Base-by-base conservation (phyloP, 2,888 invertebrate species). In the Ecliptopera silaceata region DNA sequence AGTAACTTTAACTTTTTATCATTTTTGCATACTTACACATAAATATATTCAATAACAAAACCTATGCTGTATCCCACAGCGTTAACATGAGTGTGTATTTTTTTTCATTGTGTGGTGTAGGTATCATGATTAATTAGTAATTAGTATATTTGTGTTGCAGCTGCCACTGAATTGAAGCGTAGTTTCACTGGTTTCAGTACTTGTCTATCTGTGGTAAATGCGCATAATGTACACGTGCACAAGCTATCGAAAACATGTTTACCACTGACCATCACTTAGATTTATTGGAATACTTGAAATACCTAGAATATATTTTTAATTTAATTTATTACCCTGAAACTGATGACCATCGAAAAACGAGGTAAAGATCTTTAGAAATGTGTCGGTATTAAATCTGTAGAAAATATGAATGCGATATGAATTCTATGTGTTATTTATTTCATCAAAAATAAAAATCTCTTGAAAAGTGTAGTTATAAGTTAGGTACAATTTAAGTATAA, bases 171-270 rank as follows among this genome's bases (percentile, higher is more conserved):
- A 36, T 34, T 47, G 46, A 53, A 47, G 53, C 58, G 58, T 22
- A 58, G 49, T 54, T 44, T 49, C 45, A 49, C 34, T 39, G 4
- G 32, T 52, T 52, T 52, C 52, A 58, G 53, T 48, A 32, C 44
- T 17, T 52, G 39, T 38, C 22, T 47, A 48, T 49, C 54, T 49
- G 45, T 31, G 32, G 39, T 41, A 43, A 36, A 41, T 59, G 59
- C 59, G 59, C 54, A 59, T 42, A 43, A 54, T 13, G 42, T 4
- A 50, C 59, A 59, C 59, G 59, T 59, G 59, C 50, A 50, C 5
- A n/a, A 49, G 36, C 38, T 36, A 54, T 54, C 45, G 45, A 59
- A 45, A 59, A 59, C 58, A 59, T 59, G 58, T 59, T 59, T 59
- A 54, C 49, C 3, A 44, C 34, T 41, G 17, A 41, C 20, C 20